A percentile compares a stretch with the other conserved stretches of the same genome.
Evolutionary conservation across 92 coral and sea anemone genomes (phyloP).

Genomic region (Palythoa grandis): DNA sequence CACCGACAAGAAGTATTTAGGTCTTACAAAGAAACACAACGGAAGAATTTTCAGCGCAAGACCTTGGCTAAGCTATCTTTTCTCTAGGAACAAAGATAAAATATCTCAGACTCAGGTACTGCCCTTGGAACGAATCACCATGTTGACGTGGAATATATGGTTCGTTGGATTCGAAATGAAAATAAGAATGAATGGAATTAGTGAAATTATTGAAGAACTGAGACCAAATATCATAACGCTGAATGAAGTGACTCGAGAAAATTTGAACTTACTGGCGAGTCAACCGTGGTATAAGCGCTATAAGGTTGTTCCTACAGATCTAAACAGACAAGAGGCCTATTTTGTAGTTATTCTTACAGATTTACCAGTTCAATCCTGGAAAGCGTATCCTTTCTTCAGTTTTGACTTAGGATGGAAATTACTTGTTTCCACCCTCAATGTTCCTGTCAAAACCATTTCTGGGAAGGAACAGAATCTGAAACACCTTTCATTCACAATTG

Average conservation of each 20-base stretch:
- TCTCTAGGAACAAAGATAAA: not conserved
- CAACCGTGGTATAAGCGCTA: conserved; percentile 25
- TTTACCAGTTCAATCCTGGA: conserved; percentile 62
- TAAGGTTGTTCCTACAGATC: conserved; percentile 14
- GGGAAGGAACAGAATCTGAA: not conserved
- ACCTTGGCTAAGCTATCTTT: not conserved
- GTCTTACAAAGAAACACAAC: not conserved
- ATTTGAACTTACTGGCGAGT: conserved; percentile 43
- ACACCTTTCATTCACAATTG: conserved; percentile 54
- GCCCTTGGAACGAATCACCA: conserved; percentile 10
- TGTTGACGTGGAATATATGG: conserved; percentile 78
- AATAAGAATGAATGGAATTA: conserved; percentile 64
- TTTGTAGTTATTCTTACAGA: conserved; percentile 59
- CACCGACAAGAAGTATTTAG: not conserved
- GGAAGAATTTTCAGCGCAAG: not conserved
- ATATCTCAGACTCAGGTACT: not conserved
- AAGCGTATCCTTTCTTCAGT: conserved; percentile 52
- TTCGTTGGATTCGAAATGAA: conserved; percentile 48
- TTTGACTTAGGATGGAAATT: conserved; percentile 62
- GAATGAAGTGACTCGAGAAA: conserved; percentile 71
- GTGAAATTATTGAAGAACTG: conserved; percentile 48
- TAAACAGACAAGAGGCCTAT: conserved; percentile 42
- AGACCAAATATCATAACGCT: conserved; percentile 67
- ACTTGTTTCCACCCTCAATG: conserved; percentile 54
- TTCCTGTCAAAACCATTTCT: not conserved